Evolutionary conservation across 1,140 invertebrate species (phyloP), one percentile per base, ranked within the genome.

Genomic region (Drosophila teissieri): DNA sequence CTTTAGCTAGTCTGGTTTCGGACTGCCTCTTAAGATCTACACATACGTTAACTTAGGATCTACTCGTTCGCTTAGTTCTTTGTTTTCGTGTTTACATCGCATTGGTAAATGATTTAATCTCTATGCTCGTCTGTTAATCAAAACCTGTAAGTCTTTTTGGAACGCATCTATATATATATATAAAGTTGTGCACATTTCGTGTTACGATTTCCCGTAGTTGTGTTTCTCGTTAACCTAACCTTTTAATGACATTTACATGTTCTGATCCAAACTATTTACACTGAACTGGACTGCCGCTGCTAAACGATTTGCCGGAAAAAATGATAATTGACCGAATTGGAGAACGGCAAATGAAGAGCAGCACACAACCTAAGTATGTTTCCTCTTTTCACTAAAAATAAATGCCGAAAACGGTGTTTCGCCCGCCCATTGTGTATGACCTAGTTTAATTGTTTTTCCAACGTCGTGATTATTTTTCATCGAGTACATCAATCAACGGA

Each of bases 271-370:
- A 76, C 74, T 86, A 86, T 86, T 86, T 86, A 86, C 82, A 86
- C 48, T 69, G 55, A 60, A 69, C 76, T 85, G 83, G 82, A 88
- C 82, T 86, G 75, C 63, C 58, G 69, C 70, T 88, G 64, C 73
- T 60, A 58, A 54, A 70, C 58, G 62, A 75, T 46, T 82, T 69
- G 74, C 54, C 80, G 58, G 39, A 39, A 39, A 57, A 69, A 88
- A 88, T 85, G 79, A 88, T 86, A 86, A 86, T 86, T 86, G 82
- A 86, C 82, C 80, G 86, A 88, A 79, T 83, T 83, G 75, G 81
- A 82, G 67, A 83, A 73, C 55, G 61, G 78, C 65, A 77, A 82
- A 65, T 63, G 81, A 57, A 64, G 64, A 73, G 69, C 75, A 86
- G 82, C 70, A 79, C 70, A 88, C 82, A 86, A 86, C 82, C 82